Percentiles rank a stretch among this genome's conserved stretches.
Evolutionary conservation across 2,113 vertebrate species (phyloP).

Genomic region (Hippoglossus stenolepis): DNA sequence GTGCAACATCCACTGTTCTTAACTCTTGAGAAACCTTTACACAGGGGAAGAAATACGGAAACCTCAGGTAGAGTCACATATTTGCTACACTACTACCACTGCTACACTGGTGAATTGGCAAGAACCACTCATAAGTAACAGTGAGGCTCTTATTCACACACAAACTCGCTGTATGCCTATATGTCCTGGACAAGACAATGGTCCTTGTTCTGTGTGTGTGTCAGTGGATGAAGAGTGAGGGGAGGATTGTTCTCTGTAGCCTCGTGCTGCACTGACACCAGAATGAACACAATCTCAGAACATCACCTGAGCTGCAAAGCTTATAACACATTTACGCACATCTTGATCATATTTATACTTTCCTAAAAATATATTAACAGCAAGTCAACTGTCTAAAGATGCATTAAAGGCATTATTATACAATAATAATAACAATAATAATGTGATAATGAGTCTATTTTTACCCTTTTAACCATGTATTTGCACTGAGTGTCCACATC

Average conservation of each 20-base stretch:
- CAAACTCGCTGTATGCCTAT: constrained; percentile 50
- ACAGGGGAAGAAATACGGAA: too few relatives aligned
- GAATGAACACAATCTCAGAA: not conserved
- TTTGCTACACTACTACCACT: constrained; percentile 7
- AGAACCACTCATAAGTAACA: constrained; percentile 47
- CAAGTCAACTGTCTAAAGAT: too few relatives aligned
- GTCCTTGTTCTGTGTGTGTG: constrained; percentile 87
- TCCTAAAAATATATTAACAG: too few relatives aligned
- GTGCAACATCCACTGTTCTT: too few relatives aligned
- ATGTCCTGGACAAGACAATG: constrained; percentile 82
- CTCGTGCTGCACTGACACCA: constrained; percentile 7
- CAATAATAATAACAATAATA: too few relatives aligned
- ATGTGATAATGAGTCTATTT: too few relatives aligned
- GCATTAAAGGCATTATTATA: too few relatives aligned
- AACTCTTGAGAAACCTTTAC: too few relatives aligned
- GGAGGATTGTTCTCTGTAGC: constrained; percentile 80
- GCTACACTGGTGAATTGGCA: constrained; percentile 33
- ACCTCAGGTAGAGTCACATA: not conserved
- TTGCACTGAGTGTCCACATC: too few relatives aligned
- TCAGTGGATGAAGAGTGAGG: constrained; percentile 84
- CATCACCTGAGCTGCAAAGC: not conserved
- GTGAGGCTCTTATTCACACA: constrained; percentile 58
- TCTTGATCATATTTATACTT: not conserved
- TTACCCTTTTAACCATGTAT: too few relatives aligned
- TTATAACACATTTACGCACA: not conserved